Evolutionary conservation across 2,797 vertebrate genomes (phyloP).

Genomic region (Crocodylus rhombifer): DNA sequence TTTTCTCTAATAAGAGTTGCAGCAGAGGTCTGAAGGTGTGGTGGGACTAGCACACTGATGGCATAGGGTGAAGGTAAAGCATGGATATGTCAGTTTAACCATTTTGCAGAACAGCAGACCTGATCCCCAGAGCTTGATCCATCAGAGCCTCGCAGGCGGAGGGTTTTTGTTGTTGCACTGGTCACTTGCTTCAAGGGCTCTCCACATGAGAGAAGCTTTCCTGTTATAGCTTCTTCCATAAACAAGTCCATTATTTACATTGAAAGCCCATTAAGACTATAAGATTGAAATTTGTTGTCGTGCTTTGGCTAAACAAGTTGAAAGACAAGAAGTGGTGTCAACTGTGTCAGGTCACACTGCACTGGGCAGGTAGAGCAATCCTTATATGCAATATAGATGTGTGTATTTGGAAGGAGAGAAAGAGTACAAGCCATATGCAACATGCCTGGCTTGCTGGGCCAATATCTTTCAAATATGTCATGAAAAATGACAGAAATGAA

Average conservation of each 20-base stretch:
- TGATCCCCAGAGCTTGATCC: background rate
- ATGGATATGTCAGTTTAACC: background rate
- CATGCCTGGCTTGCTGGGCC: background rate
- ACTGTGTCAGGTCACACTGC: slow-evolving; percentile 24
- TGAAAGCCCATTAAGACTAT: slow-evolving; percentile 52
- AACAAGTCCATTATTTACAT: slow-evolving; percentile 59
- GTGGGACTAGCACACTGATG: background rate
- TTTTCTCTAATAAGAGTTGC: background rate
- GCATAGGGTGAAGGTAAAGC: background rate
- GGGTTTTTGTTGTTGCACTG: background rate
- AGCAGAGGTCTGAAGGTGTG: background rate
- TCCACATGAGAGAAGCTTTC: slow-evolving; percentile 7
- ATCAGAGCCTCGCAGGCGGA: background rate
- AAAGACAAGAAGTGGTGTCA: slow-evolving; percentile 30
- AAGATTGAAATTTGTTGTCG: slow-evolving; percentile 34
- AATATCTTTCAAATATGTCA: slow-evolving; percentile 7
- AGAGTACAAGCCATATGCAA: background rate
- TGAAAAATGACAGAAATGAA: background rate
- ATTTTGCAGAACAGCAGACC: background rate
- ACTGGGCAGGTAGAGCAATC: background rate
- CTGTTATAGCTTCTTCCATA: slow-evolving; percentile 33
- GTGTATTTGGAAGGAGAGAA: background rate
- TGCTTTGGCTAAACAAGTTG: slow-evolving; percentile 28
- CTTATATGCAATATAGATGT: background rate
- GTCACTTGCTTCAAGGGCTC: background rate